Percentiles rank a stretch among this genome's conserved stretches.
Evolutionary conservation across 2,797 vertebrate species (phyloP).

Genomic region (Triplophysa yarkandensis): DNA sequence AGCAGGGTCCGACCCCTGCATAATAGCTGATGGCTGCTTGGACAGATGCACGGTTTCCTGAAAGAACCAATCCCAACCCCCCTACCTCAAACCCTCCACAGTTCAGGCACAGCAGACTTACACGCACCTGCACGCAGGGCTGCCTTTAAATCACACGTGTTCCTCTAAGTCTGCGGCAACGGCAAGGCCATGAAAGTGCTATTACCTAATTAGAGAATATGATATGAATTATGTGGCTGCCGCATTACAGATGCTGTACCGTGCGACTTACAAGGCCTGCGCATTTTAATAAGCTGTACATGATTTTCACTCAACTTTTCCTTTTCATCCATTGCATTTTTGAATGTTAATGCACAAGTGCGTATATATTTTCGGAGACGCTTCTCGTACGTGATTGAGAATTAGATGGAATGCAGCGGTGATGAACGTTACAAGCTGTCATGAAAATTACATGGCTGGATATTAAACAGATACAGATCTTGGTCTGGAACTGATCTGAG

Average conservation of each 20-base stretch:
- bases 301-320: constrained; percentile 13
- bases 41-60: constrained; percentile 59
- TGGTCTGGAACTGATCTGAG: neutral
- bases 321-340: constrained; percentile 13
- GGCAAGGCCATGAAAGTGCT: constrained; percentile 53
- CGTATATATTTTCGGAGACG: constrained; percentile 8
- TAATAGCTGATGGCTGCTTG: constrained; percentile 57
- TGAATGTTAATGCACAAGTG: constrained; percentile 11
- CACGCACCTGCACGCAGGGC: constrained; percentile 37
- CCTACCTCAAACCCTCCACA: constrained; percentile 29
- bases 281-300: constrained; percentile 41
- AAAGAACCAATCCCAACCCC: constrained; percentile 49
- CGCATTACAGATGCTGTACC: constrained; percentile 30
- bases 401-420: neutral
- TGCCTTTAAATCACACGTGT: constrained; percentile 38
- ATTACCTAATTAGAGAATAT: constrained; percentile 54
- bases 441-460: constrained; percentile 31
- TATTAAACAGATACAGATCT: constrained; percentile 29
- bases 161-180: constrained; percentile 47
- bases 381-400: neutral
- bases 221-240: constrained; percentile 46
- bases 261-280: constrained; percentile 35
- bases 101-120: constrained; percentile 42
- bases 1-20: constrained; percentile 47
- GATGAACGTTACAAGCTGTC: constrained; percentile 31